These are phyloP conservation scores for Zosterops japonicus DNA, from an alignment of 2,113 vertebrate genomes.

Conservation along the genomic window DNA sequence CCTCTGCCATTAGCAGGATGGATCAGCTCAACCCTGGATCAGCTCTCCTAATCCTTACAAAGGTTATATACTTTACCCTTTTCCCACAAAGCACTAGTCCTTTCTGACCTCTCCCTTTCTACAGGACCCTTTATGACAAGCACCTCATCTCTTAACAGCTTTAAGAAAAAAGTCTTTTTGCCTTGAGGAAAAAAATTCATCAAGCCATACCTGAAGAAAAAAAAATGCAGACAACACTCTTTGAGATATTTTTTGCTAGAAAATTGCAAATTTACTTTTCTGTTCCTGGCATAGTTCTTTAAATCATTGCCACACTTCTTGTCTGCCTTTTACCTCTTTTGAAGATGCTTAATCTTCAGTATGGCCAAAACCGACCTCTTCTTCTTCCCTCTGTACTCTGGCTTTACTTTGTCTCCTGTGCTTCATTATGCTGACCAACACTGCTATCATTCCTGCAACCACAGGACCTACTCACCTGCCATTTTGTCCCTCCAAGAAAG, in stretches of 20 bases:
- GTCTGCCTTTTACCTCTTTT: background rate
- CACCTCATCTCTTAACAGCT: background rate
- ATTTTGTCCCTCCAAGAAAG: background rate
- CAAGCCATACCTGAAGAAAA: background rate
- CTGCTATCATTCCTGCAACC: background rate
- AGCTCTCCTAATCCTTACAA: constrained; percentile 13
- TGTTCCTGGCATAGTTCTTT: background rate
- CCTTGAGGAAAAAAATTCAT: background rate
- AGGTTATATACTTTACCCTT: constrained; percentile 1
- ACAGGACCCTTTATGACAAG: background rate
- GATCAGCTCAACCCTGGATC: background rate
- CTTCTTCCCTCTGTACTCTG: background rate
- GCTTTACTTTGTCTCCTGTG: background rate
- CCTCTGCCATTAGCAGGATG: background rate
- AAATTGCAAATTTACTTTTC: background rate
- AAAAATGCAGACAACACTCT: background rate
- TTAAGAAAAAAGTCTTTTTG: background rate
- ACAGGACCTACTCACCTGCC: background rate
- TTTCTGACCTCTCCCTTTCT: constrained; percentile 7
- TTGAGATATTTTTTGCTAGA: background rate
- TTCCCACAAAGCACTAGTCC: background rate
- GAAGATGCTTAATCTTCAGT: background rate
- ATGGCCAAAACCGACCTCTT: background rate
- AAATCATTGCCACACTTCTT: background rate
- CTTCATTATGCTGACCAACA: background rate